Base-by-base conservation (phyloP, 2,888 invertebrate genomes). In the Diogma glabrata region DNA sequence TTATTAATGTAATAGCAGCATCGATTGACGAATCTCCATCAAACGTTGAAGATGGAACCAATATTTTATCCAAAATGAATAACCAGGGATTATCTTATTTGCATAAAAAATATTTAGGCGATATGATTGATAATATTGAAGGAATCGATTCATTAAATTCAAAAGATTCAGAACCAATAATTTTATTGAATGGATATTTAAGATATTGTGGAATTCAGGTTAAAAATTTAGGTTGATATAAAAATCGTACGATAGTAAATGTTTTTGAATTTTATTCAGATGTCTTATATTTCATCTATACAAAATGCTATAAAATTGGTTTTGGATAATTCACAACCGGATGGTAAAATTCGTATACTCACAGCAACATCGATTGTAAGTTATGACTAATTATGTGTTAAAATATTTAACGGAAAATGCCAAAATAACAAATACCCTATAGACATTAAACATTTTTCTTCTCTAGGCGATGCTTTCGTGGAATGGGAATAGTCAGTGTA, bases 341-440 rank as follows among this genome's bases (percentile, higher is more conserved):
- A 63, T 28, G 68, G 64, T 0, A 66, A 67, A 55, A 58, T 70
- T 5, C 69, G 65, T 55, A 60, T 69, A 19, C 65, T 69, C 12
- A 63, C 62, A 47, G 60, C 62, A 3, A 54, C 70, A 3, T 67
- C 70, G 2, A 58, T 69, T 19, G 64, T n/a, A n/a, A n/a, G n/a
- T n/a, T n/a, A n/a, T n/a, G n/a, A n/a, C n/a, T n/a, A n/a, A n/a
- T n/a, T n/a, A n/a, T n/a, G n/a, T n/a, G n/a, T n/a, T n/a, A n/a
- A n/a, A n/a, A n/a, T n/a, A n/a, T n/a, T n/a, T n/a, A n/a, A n/a
- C n/a, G n/a, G n/a, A n/a, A n/a, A n/a, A n/a, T n/a, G n/a, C n/a
- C n/a, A n/a, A n/a, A n/a, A n/a, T n/a, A n/a, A n/a, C n/a, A n/a
- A n/a, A n/a, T n/a, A n/a, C n/a, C n/a, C n/a, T n/a, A n/a, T n/a